These are phyloP conservation scores for Indri indri DNA, from an alignment of 2,113 vertebrate genomes.

Conservation along the genomic window DNA sequence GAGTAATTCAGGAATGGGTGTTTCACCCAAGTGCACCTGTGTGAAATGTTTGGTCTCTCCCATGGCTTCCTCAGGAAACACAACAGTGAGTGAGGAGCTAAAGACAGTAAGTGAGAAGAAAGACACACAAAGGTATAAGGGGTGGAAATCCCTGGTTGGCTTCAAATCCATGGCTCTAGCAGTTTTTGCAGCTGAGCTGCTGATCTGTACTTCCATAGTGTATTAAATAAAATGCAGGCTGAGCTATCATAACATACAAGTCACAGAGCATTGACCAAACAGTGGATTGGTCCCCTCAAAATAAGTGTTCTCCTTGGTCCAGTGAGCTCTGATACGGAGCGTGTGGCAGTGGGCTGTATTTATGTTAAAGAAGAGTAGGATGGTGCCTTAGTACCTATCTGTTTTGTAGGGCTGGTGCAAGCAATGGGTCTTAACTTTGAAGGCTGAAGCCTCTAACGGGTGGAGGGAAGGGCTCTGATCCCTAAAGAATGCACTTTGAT, in stretches of 20 bases:
- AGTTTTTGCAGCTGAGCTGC: not conserved
- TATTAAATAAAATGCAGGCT: not conserved
- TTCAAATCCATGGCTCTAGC: not conserved
- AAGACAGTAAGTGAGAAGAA: not conserved
- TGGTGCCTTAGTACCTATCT: not conserved
- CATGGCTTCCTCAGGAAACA: not conserved
- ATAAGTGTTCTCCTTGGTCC: not conserved
- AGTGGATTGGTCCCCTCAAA: not conserved
- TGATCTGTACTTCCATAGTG: not conserved
- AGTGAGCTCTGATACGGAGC: not conserved
- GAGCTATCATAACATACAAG: not conserved
- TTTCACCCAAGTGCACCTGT: not conserved
- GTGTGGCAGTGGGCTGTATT: no score
- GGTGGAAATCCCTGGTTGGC: not conserved
- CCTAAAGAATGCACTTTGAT: not conserved
- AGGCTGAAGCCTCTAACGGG: not conserved
- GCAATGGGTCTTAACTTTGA: not conserved
- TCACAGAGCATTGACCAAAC: not conserved
- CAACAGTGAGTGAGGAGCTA: not conserved
- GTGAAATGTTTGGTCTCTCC: not conserved
- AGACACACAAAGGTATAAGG: not conserved
- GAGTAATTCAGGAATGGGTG: not conserved
- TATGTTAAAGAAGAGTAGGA: not conserved
- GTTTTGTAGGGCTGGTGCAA: not conserved
- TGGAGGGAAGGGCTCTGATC: not conserved